Conservation (phyloP, 2,113 vertebrate genomes). For the Cepphus grylle region DNA sequence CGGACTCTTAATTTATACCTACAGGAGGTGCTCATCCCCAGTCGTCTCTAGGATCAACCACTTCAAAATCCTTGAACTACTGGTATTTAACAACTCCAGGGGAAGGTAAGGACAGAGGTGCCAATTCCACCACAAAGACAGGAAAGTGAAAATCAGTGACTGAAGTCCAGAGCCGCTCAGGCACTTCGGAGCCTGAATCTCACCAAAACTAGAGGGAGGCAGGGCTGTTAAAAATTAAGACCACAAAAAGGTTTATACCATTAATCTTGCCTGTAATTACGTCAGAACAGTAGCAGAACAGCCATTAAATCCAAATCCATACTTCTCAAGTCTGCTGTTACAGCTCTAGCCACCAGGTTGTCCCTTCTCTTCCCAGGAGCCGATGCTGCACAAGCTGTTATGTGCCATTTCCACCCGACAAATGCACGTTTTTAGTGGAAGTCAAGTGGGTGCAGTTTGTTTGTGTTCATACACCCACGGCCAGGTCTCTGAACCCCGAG, state of each 20-base stretch:
- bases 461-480: neutral
- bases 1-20: neutral
- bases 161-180: neutral
- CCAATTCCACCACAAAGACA: neutral
- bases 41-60: neutral
- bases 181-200: neutral
- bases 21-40: neutral
- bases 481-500: conserved; percentile 34
- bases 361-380: neutral
- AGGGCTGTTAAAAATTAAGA: neutral
- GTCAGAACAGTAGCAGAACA: neutral
- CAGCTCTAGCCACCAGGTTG: neutral
- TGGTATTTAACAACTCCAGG: neutral
- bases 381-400: neutral
- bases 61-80: neutral
- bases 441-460: conserved; percentile 27
- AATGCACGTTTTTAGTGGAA: neutral
- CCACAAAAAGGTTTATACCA: neutral
- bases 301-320: neutral
- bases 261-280: neutral
- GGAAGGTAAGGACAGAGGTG: neutral
- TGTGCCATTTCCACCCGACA: neutral
- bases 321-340: neutral
- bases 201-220: neutral
- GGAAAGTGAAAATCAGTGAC: neutral